These are phyloP conservation scores for Callorhinus ursinus DNA, from an alignment of 2,113 vertebrate species.

Conservation along the genomic window DNA sequence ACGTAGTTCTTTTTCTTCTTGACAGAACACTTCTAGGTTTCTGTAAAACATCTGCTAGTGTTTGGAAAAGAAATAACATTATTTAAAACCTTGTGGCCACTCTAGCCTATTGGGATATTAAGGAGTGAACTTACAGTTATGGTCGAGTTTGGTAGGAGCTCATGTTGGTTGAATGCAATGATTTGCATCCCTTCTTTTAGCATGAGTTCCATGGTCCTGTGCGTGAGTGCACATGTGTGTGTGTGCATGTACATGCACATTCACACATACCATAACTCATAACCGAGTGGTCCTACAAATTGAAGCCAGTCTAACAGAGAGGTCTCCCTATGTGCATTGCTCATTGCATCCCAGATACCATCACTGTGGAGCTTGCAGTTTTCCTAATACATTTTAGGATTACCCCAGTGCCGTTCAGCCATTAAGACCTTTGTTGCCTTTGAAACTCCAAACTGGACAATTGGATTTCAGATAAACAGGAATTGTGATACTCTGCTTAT, in stretches of 20 bases:
- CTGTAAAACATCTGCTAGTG: not conserved
- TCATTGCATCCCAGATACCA: fast-evolving
- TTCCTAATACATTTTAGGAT: not conserved
- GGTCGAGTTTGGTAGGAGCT: not conserved
- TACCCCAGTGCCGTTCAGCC: not conserved
- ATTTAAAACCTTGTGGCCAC: not conserved
- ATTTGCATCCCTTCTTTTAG: not conserved
- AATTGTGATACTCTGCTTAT: not conserved
- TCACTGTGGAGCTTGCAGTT: too few species aligned
- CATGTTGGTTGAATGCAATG: not conserved
- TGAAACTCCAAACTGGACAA: not conserved
- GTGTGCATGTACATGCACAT: not conserved
- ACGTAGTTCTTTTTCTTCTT: not conserved
- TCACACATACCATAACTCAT: not conserved
- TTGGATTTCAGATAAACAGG: not conserved
- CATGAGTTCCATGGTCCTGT: not conserved
- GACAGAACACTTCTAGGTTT: not conserved
- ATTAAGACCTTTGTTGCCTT: not conserved
- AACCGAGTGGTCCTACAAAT: not conserved
- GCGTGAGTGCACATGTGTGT: not conserved
- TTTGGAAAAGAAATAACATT: not conserved
- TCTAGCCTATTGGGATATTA: not conserved
- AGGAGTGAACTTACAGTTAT: not conserved
- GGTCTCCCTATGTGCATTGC: not conserved
- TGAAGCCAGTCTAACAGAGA: not conserved